Conservation (phyloP, 92 coral and sea anemone species). For the Bergia sp. region DNA sequence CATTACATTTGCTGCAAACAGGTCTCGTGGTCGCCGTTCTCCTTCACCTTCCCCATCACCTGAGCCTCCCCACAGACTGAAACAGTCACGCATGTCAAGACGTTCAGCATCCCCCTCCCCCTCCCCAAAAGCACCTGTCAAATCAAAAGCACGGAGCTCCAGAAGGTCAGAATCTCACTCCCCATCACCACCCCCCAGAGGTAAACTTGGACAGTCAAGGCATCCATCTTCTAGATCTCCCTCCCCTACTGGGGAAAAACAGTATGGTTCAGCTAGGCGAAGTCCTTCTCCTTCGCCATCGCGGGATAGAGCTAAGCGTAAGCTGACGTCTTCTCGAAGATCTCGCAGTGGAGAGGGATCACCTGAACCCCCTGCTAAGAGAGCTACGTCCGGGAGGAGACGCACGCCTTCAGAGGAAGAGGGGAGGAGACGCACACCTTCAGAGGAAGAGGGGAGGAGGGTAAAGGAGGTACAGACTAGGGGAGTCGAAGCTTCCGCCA, state of each 20-base stretch:
- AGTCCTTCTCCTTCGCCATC: conserved; percentile 53
- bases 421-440: conserved; percentile 24
- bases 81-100: conserved; percentile 41
- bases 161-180: conserved; percentile 62
- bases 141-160: conserved; percentile 46
- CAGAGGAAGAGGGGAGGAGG: conserved; percentile 22
- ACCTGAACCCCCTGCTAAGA: conserved; percentile 64
- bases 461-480: neutral
- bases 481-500: conserved; percentile 4
- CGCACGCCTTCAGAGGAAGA: conserved; percentile 24
- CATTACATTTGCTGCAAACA: neutral
- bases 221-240: conserved; percentile 44
- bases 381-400: conserved; percentile 46
- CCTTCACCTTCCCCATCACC: conserved; percentile 59
- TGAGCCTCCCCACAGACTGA: conserved; percentile 30
- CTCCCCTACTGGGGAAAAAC: conserved; percentile 43
- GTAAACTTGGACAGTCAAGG: conserved; percentile 25
- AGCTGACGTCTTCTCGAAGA: conserved; percentile 52
- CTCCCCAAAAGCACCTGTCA: conserved; percentile 5
- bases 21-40: conserved; percentile 46
- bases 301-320: conserved; percentile 65
- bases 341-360: conserved; percentile 69
- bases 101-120: conserved; percentile 52
- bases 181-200: conserved; percentile 50
- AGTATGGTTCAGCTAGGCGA: neutral